Base-by-base conservation (phyloP, 2,797 vertebrate species). In the Microchirus variegatus region DNA sequence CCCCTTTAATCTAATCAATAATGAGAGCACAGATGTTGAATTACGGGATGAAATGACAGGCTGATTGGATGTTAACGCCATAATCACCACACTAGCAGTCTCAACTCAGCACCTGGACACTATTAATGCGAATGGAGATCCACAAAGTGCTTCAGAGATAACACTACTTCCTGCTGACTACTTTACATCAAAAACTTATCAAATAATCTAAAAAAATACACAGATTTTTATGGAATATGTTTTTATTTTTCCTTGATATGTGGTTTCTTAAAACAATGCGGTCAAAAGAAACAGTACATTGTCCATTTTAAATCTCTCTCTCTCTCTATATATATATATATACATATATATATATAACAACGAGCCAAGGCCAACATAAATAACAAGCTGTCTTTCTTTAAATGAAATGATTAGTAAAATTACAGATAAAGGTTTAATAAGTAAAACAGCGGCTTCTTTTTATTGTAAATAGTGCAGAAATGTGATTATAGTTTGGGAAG, bases 401-500 rank as follows among this genome's bases (percentile, higher is more conserved):
- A 1, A 9, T 50, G 63, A 44, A 55, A 74, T 70, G 17, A 62
- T 66, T 5, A 67, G 41, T 74, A 66, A 79, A 72, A 67, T 16
- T 37, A 22, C 45, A 44, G 53, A 10, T 58, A 16, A n/a, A n/a
- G n/a, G n/a, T n/a, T n/a, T n/a, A n/a, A 62, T 7, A 9, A 5
- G 59, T 57, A 60, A 37, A 43, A 64, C 42, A 62, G 49, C 44
- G 8, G 17, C 40, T 65, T 48, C 1, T n/a, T 9, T 47, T 12
- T 8, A 55, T 43, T 70, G 19, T 62, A 61, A 63, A 63, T 58
- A 81, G 77, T 78, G 85, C 81, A 84, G 73, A 88, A 66, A 52
- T 63, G 51, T 67, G 22, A 61, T 81, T 60, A 70, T 72, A 71
- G 76, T 81, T 81, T 75, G 77, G 89, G 86, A 90, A 90, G 89